A percentile compares a stretch with the other conserved stretches of the same genome.
Evolutionary conservation across 2,113 vertebrate genomes (phyloP).

Genomic region (Patagioenas fasciata): DNA sequence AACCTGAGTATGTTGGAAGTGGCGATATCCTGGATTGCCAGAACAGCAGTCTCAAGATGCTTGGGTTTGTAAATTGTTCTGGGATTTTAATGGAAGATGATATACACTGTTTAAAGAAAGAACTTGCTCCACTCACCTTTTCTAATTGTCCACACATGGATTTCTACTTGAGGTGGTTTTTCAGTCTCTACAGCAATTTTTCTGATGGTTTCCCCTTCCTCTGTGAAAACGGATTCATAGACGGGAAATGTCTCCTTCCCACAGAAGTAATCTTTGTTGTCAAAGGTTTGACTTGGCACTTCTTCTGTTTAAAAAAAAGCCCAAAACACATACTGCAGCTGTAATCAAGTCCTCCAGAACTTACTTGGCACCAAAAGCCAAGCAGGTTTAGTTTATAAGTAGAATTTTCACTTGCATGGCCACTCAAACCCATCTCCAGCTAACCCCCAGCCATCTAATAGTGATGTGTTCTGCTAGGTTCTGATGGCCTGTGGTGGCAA

Average conservation of each 20-base stretch:
- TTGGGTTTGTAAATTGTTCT: background rate
- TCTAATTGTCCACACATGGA: slow-evolving; percentile 80
- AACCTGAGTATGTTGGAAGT: background rate
- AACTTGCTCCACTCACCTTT: slow-evolving; percentile 74
- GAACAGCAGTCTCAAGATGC: background rate
- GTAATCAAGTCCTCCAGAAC: background rate
- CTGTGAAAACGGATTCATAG: slow-evolving; percentile 77
- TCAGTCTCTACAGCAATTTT: slow-evolving; percentile 82
- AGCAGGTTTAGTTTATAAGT: background rate
- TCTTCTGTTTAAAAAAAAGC: slow-evolving; percentile 72
- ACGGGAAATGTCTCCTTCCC: slow-evolving; percentile 81
- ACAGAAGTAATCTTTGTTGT: slow-evolving; percentile 79
- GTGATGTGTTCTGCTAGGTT: background rate
- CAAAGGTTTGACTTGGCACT: slow-evolving; percentile 71
- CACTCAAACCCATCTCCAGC: background rate
- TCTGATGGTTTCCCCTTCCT: slow-evolving; percentile 76
- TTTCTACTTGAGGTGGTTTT: slow-evolving; percentile 77
- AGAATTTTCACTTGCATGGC: background rate
- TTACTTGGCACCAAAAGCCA: background rate
- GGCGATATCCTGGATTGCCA: background rate
- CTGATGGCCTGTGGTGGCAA: background rate
- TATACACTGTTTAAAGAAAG: background rate
- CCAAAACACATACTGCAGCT: slow-evolving; percentile 5
- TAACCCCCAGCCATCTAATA: background rate
- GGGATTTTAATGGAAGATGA: background rate